Evolutionary conservation across 2,113 vertebrate genomes (phyloP).

Genomic region (Loxodonta africana): DNA sequence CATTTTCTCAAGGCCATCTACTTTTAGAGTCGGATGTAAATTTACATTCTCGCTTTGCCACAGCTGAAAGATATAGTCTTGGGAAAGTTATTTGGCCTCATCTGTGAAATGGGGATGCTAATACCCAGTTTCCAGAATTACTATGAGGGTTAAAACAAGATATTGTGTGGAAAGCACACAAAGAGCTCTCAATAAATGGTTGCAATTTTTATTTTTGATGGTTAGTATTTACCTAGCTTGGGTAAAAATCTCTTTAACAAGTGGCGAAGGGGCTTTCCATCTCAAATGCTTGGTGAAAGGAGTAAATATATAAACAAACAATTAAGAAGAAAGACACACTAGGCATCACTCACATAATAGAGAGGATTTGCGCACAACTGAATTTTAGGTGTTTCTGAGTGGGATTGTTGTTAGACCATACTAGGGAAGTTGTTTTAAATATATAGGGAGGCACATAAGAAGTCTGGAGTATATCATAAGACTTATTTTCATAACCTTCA

Average conservation of each 20-base stretch:
- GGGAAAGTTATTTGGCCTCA: neutral
- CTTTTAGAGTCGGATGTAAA: neutral
- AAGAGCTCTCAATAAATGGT: neutral
- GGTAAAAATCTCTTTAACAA: conserved; percentile 7
- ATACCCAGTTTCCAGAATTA: conserved; percentile 15
- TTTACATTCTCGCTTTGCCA: neutral
- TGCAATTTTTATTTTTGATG: conserved; percentile 50
- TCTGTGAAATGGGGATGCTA: neutral
- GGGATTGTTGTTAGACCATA: neutral
- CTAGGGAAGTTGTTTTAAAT: neutral
- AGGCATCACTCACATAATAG: neutral
- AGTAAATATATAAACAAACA: neutral
- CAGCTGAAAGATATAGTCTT: neutral
- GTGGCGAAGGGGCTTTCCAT: neutral
- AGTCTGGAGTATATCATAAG: neutral
- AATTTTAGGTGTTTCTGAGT: conserved; percentile 36
- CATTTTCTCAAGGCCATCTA: neutral
- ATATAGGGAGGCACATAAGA: conserved; percentile 15
- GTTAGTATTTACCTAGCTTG: neutral
- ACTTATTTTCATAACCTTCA: conserved; percentile 68
- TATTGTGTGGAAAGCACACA: neutral
- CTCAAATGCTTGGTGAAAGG: neutral
- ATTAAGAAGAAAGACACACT: neutral
- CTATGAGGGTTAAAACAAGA: neutral
- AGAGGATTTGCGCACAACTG: neutral